Evolutionary conservation across 2,113 vertebrate genomes (phyloP), one percentile per base, ranked within the genome.

Genomic region (Patagioenas fasciata): DNA sequence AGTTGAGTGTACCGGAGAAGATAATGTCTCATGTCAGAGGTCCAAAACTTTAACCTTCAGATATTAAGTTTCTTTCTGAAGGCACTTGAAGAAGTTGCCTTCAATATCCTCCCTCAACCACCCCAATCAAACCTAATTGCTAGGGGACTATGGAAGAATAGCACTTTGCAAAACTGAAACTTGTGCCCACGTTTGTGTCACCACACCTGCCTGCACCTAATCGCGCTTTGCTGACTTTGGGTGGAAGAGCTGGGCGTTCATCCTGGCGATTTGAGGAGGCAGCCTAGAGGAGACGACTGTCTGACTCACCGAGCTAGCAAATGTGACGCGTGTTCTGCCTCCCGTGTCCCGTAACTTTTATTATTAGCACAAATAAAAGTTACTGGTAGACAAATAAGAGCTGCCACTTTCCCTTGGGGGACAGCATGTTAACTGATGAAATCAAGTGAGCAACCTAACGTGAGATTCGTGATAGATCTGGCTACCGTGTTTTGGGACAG

Each of bases 351-450:
- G 19, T 65, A 89, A 80, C 89, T 96, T 92, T 79, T 82, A 75
- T 81, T 89, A 69, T 95, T 94, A 96, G 93, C 87, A 34, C 94
- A 92, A 87, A 85, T 92, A 72, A 80, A 91, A 95, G 94, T 87
- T 95, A 72, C 77, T 6, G 14, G 87, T n/a, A 85, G 95, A 95
- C 74, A 96, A 95, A 96, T 88, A 42, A 2, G 96, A 96, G 88
- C 95, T 97, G 89, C 93, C 94, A 89, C 74, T 89, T 91, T 12
- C 91, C 91, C 79, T 10, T 6, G 9, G 89, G 94, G 89, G 90
- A 80, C 91, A 89, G 87, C 4, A 2, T 1, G 4, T 70, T 69
- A 57, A 47, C 74, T 66, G n/a, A 9, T 47, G 50, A 40, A 28
- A 65, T 72, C 32, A 38, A 44, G 73, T 69, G 77, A 80, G 10